These are phyloP conservation scores for Tragelaphus strepsiceros DNA, from an alignment of 2,113 vertebrate species.

Conservation along the genomic window DNA sequence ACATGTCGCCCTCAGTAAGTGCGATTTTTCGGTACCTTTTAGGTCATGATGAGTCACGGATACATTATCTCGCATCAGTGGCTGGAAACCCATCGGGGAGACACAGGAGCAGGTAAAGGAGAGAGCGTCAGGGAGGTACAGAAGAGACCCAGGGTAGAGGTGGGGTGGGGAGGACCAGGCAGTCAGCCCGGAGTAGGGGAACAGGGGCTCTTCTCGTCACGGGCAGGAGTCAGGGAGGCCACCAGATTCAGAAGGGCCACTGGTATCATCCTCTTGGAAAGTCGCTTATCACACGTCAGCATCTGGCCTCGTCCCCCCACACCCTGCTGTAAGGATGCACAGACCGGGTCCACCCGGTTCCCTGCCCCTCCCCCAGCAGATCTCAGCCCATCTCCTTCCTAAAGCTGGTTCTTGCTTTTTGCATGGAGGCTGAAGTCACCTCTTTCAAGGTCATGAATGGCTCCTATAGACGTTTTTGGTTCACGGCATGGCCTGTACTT, in stretches of 20 bases:
- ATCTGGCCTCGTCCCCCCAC: no score
- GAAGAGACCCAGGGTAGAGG: background rate
- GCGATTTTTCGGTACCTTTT: no score
- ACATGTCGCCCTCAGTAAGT: background rate
- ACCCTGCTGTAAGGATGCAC: fast-evolving
- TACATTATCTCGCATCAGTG: background rate
- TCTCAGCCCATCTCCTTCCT: background rate
- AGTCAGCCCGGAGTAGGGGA: fast-evolving
- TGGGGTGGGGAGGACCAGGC: background rate
- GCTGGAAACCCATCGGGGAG: background rate
- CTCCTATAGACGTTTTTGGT: background rate
- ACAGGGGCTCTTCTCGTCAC: fast-evolving
- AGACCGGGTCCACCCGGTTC: fast-evolving
- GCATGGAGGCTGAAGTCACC: background rate
- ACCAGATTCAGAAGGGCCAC: fast-evolving
- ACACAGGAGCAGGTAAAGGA: background rate
- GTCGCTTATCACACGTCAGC: fast-evolving
- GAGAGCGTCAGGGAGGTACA: background rate
- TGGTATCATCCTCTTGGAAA: background rate
- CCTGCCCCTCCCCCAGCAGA: no score
- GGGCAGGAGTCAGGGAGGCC: fast-evolving
- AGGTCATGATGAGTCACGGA: background rate
- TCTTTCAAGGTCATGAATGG: background rate
- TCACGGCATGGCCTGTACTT: background rate
- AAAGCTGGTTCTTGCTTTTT: background rate